Conservation (phyloP, 2,797 vertebrate genomes). For the Rhinophrynus dorsalis region DNA sequence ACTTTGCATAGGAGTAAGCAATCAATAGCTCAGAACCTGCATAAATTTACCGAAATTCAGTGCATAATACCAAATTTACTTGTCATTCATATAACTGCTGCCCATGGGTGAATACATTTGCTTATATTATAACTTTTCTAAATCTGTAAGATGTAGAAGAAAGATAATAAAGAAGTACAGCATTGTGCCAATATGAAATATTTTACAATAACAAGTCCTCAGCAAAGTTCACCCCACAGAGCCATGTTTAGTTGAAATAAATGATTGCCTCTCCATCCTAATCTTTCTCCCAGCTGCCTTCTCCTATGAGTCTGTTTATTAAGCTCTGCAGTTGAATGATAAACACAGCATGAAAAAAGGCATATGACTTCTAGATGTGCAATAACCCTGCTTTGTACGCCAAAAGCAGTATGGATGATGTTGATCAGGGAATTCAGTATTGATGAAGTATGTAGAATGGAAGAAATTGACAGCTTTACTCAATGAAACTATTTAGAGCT, state of each 20-base stretch:
- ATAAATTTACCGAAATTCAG: constrained; percentile 7
- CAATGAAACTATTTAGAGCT: too few species aligned
- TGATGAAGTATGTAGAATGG: too few species aligned
- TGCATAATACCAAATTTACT: constrained; percentile 7
- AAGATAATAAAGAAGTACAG: background rate
- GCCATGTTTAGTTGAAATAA: constrained; percentile 20
- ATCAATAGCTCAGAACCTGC: background rate
- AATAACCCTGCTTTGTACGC: background rate
- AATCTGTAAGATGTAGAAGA: background rate
- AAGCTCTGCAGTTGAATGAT: background rate
- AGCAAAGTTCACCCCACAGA: constrained; percentile 8
- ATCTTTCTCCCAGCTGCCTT: too few species aligned
- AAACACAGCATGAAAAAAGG: background rate
- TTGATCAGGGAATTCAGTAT: too few species aligned
- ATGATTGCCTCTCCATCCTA: background rate
- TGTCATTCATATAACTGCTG: constrained; percentile 9
- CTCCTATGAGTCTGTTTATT: constrained; percentile 10
- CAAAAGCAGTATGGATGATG: background rate
- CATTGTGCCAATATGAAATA: background rate
- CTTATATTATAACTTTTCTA: background rate
- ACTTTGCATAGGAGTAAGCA: background rate
- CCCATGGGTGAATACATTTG: constrained; percentile 6
- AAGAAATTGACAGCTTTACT: too few species aligned
- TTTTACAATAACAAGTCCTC: background rate
- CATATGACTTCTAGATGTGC: background rate